Conservation (phyloP, 2,888 invertebrate genomes). For the Eristalinus aeneus region DNA sequence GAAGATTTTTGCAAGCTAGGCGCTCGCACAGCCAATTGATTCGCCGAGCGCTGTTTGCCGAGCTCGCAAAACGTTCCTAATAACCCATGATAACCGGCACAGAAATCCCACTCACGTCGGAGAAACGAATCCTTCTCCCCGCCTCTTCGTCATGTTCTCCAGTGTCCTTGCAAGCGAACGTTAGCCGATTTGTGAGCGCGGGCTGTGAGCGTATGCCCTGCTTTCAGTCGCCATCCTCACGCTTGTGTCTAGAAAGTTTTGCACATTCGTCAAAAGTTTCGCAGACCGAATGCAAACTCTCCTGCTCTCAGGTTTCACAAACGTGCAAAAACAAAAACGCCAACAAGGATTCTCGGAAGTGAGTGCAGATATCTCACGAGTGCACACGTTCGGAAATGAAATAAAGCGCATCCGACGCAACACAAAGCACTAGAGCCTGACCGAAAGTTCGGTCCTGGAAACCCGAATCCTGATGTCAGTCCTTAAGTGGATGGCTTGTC, state of each 20-base stretch:
- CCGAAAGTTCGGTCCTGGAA: neutral
- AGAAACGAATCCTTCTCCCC: neutral
- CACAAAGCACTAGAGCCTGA: neutral
- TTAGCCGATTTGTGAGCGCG: neutral
- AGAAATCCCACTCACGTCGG: neutral
- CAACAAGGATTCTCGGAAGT: neutral
- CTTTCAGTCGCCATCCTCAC: neutral
- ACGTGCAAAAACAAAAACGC: conserved; percentile 1
- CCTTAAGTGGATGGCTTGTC: neutral
- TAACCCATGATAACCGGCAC: conserved; percentile 37
- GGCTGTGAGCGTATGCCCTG: neutral
- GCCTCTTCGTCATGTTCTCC: too few relatives aligned
- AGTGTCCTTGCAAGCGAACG: neutral
- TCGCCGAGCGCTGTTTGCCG: neutral
- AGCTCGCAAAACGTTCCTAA: conserved; percentile 17
- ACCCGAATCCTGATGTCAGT: too few relatives aligned
- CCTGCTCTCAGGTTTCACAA: neutral
- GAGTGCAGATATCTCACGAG: neutral
- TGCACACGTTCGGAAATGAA: neutral
- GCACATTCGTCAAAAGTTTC: conserved; percentile 35
- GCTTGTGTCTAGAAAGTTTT: conserved; percentile 56
- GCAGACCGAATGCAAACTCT: conserved; percentile 40
- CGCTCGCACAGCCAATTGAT: conserved; percentile 27
- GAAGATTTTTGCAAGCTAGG: neutral
- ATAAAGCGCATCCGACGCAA: neutral